Evolutionary conservation across 2,113 vertebrate species (phyloP), one percentile per base, ranked within the genome.

Genomic region (Atrichornis clamosus): DNA sequence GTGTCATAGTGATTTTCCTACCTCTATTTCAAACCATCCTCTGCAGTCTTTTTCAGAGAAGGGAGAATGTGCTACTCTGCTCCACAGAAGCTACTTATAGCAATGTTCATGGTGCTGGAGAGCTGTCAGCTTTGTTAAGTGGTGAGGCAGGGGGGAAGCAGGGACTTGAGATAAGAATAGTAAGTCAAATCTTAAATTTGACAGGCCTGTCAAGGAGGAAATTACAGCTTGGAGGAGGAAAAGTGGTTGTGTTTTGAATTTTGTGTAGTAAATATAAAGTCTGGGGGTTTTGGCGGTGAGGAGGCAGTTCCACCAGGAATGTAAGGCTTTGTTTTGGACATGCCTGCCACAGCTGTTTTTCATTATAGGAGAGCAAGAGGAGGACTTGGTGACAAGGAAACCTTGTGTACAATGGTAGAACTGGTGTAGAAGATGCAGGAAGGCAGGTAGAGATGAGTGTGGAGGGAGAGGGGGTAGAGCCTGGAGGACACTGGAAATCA

Each of bases 361-460:
- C 91, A 96, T 98, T 97, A 97, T 18, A 64, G 65, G 53, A 72
- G 44, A 92, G 87, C 84, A 94, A 83, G 62, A 89, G 53, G 70
- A 97, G 87, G 90, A 92, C 95, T 97, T 96, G 95, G 95, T 97
- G 96, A 96, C 96, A 93, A 96, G 93, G 92, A 86, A 91, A 41
- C 64, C 85, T 85, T 85, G 88, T 87, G 47, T 94, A 42, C 84
- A 91, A 64, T 72, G 83, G 58, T 52, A 92, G 89, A 94, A 75
- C 62, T 78, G 41, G 81, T 84, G 74, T 95, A 92, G 91, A 96
- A 95, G 83, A 88, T 93, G 93, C 75, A 84, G 79, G 70, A 94
- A 96, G 90, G 64, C 67, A 83, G 93, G 81, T 55, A 13, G 73
- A 75, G 96, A 84, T 33, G 39, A 73, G 50, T 13, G 69, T 56